Percentiles rank a stretch among this genome's conserved stretches.
phyloP scores from a whole-genome alignment of 23 tunicate genomes.

The Ciona savignyi region DNA sequence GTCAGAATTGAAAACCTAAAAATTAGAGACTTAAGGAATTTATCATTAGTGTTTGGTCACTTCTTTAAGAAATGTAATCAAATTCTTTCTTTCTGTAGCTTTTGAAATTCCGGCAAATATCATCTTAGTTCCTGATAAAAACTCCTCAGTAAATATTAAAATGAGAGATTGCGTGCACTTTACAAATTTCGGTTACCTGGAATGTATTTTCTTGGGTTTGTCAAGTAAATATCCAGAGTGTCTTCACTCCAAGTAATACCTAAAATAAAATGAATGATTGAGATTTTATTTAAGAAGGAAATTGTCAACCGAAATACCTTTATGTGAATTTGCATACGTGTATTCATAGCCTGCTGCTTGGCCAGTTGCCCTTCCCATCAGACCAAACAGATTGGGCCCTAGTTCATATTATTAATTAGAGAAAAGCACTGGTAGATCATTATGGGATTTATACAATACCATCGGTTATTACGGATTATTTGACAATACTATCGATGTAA shows the following conservation, averaged over 20 bases:
- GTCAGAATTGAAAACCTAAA: no score
- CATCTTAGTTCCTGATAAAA: no score
- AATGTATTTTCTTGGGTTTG: slow-evolving; percentile 93
- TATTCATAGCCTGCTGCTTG: slow-evolving; percentile 58
- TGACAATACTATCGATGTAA: neutral
- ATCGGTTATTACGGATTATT: no score
- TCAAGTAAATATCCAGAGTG: slow-evolving; percentile 78
- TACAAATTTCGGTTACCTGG: no score
- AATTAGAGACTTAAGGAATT: no score
- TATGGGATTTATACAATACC: no score
- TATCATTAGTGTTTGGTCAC: no score
- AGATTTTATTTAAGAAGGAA: neutral
- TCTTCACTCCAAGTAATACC: slow-evolving; percentile 87
- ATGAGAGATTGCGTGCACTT: no score
- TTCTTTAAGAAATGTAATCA: no score
- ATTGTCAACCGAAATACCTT: slow-evolving; percentile 32
- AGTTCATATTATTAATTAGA: neutral
- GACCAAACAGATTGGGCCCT: slow-evolving; percentile 89
- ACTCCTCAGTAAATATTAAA: no score
- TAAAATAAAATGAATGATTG: neutral
- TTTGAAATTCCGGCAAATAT: no score
- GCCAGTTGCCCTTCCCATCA: slow-evolving; percentile 93
- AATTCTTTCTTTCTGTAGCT: no score
- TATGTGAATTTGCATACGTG: slow-evolving; percentile 76
- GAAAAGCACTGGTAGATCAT: neutral